These are phyloP conservation scores for Pavo muticus DNA, from an alignment of 2,113 vertebrate genomes.

Conservation along the genomic window DNA sequence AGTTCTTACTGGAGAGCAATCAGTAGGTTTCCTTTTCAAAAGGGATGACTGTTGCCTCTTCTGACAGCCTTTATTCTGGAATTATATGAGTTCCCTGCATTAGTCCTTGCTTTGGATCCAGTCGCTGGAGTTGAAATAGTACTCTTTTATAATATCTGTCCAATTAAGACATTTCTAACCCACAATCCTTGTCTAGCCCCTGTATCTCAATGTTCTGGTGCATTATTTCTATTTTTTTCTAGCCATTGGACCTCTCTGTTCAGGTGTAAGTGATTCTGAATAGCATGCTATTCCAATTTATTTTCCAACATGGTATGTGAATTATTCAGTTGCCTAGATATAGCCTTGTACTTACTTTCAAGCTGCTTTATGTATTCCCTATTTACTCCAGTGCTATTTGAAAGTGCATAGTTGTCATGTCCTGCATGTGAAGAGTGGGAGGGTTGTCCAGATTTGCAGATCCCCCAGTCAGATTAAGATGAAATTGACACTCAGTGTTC, in stretches of 20 bases:
- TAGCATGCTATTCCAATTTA: not conserved
- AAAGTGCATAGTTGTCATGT: not conserved
- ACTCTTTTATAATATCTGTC: not conserved
- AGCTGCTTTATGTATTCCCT: not conserved
- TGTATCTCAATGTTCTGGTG: not conserved
- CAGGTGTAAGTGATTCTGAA: not conserved
- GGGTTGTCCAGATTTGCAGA: too few relatives aligned
- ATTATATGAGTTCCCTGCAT: not conserved
- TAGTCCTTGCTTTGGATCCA: not conserved
- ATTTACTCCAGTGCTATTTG: not conserved
- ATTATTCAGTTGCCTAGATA: not conserved
- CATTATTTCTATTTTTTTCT: not conserved
- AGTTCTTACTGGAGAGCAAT: not conserved
- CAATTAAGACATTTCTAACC: not conserved
- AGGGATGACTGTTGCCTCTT: not conserved
- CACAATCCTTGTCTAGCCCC: not conserved
- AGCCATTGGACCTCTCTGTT: not conserved
- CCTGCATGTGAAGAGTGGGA: too few relatives aligned
- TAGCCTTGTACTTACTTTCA: not conserved
- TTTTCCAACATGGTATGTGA: not conserved
- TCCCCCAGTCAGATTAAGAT: too few relatives aligned
- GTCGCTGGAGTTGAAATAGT: not conserved
- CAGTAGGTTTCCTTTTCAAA: not conserved
- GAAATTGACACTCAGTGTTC: too few relatives aligned
- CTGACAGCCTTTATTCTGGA: not conserved